Evolutionary conservation across 2,888 invertebrate genomes (phyloP).

Genomic region (Tetheella fluctuosa): DNA sequence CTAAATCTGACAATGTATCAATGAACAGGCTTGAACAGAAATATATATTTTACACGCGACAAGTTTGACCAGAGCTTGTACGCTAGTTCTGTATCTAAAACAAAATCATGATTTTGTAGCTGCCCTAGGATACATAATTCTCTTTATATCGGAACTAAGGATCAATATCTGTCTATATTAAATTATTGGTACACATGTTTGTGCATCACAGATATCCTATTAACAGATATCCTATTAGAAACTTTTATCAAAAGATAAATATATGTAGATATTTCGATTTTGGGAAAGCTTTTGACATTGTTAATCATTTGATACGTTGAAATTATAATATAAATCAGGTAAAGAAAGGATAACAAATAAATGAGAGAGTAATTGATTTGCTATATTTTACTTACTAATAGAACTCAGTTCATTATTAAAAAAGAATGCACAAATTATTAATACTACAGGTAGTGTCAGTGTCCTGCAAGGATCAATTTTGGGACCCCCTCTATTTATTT

Average conservation of each 20-base stretch:
- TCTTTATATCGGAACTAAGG: not conserved
- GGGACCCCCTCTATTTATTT: not conserved
- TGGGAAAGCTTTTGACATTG: not conserved
- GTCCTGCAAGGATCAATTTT: not conserved
- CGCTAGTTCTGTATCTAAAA: not conserved
- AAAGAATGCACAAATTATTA: too few species aligned
- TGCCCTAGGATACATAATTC: not conserved
- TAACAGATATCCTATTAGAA: not conserved
- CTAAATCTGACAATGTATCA: not conserved
- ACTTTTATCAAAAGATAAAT: not conserved
- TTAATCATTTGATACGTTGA: not conserved
- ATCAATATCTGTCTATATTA: slow-evolving; percentile 10
- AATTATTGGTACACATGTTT: not conserved
- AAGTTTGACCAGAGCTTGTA: not conserved
- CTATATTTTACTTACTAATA: too few species aligned
- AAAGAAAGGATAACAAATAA: too few species aligned
- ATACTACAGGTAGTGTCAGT: too few species aligned
- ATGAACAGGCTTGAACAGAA: not conserved
- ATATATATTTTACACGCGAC: not conserved
- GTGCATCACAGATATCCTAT: not conserved
- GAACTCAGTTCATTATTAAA: too few species aligned
- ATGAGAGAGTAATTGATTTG: too few species aligned
- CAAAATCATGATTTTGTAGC: slow-evolving; percentile 5
- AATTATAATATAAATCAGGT: too few species aligned
- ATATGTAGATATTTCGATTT: not conserved